Percentiles rank a stretch among this genome's conserved stretches.
phyloP scores from a whole-genome alignment of 1,140 invertebrate species.

The Diabrotica undecimpunctata region DNA sequence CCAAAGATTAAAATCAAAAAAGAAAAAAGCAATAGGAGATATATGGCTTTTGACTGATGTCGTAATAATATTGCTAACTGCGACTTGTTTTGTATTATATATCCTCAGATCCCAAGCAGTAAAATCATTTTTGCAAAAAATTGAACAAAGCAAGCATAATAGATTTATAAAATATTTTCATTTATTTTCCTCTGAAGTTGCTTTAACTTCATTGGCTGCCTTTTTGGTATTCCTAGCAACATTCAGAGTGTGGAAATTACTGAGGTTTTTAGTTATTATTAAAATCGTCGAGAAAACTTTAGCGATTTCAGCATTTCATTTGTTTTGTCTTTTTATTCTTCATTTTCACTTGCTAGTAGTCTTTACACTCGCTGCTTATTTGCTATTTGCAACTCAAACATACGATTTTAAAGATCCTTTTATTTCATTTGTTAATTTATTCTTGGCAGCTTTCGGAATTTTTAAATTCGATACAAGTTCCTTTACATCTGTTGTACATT shows the following conservation, averaged over 20 bases:
- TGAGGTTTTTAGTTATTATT: conserved; percentile 32
- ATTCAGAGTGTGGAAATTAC: conserved; percentile 33
- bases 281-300: conserved; percentile 33
- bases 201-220: conserved; percentile 25
- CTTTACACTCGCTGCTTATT: conserved; percentile 21
- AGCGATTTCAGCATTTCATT: conserved; percentile 4
- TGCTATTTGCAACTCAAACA: conserved; percentile 25
- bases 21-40: conserved; percentile 7
- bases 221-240: conserved; percentile 33
- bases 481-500: conserved; percentile 19
- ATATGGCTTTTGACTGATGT: conserved; percentile 23
- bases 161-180: conserved; percentile 35
- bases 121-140: conserved; percentile 14
- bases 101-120: conserved; percentile 13
- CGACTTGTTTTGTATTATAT: conserved; percentile 18
- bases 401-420: conserved; percentile 24
- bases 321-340: conserved; percentile 24
- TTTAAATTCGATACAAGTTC: conserved; percentile 17
- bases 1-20: background rate
- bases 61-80: conserved; percentile 25
- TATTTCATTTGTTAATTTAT: conserved; percentile 20
- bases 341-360: conserved; percentile 25
- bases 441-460: conserved; percentile 21
- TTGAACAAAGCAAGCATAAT: conserved; percentile 31
- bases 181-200: conserved; percentile 26